Evolutionary conservation across 1,140 invertebrate species (phyloP).

Genomic region (Cydia pomonella): DNA sequence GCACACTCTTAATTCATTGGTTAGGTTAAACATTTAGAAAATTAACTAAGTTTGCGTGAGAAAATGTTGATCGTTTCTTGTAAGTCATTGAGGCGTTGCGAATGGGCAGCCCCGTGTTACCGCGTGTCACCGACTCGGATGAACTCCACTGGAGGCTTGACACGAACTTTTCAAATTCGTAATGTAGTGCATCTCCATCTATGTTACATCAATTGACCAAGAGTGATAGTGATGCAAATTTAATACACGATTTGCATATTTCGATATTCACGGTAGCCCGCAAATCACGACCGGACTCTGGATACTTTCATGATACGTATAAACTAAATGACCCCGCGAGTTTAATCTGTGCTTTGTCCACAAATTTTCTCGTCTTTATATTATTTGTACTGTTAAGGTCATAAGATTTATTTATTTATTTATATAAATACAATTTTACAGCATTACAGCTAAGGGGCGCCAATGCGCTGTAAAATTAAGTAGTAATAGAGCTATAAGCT

Average conservation of each 20-base stretch:
- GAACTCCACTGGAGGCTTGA: constrained; percentile 24
- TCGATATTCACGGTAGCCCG: neutral
- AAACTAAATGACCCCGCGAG: too few species aligned
- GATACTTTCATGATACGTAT: neutral
- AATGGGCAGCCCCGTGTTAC: constrained; percentile 48
- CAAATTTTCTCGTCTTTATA: neutral
- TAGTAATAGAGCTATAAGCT: too few species aligned
- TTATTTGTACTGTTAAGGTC: neutral
- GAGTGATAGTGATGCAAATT: neutral
- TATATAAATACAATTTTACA: too few species aligned
- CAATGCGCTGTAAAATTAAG: too few species aligned
- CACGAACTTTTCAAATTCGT: neutral
- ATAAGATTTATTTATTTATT: too few species aligned
- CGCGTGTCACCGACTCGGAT: constrained; percentile 47
- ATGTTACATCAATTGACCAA: neutral
- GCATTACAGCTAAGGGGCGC: too few species aligned
- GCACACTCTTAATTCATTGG: too few species aligned
- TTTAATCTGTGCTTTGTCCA: neutral
- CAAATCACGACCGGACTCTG: neutral
- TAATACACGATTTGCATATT: neutral
- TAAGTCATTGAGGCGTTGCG: constrained; percentile 53
- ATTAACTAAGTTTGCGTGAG: constrained; percentile 45
- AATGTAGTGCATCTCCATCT: neutral
- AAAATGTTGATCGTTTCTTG: constrained; percentile 48
- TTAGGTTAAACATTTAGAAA: neutral